Conservation (phyloP, 2,888 invertebrate species). For the Macaria liturata region DNA sequence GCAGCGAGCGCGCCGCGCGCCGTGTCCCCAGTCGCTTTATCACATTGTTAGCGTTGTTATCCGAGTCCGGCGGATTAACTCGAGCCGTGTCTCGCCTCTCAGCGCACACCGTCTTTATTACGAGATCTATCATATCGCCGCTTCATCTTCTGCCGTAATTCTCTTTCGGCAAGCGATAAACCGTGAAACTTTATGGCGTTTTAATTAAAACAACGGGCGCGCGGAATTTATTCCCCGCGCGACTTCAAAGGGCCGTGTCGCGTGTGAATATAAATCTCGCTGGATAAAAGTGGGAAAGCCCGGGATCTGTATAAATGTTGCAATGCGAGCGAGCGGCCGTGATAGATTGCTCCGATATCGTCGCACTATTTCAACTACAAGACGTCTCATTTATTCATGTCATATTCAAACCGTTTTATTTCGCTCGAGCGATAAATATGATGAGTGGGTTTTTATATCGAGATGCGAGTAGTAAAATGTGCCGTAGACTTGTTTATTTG, state of each 20-base stretch:
- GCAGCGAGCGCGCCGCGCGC: conserved; percentile 76
- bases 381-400: conserved; percentile 71
- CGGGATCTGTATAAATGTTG: conserved; percentile 73
- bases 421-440: conserved; percentile 48
- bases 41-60: conserved; percentile 81
- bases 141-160: conserved; percentile 27
- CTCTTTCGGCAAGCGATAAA: conserved; percentile 42
- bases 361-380: conserved; percentile 69
- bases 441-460: conserved; percentile 50
- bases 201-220: conserved; percentile 74
- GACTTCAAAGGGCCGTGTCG: conserved; percentile 79
- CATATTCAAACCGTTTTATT: conserved; percentile 65
- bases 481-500: conserved; percentile 40
- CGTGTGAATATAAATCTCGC: conserved; percentile 73
- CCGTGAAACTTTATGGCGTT: conserved; percentile 63
- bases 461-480: conserved; percentile 10
- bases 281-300: conserved; percentile 66
- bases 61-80: conserved; percentile 76
- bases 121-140: conserved; percentile 37
- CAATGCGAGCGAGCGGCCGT: conserved; percentile 65
- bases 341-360: conserved; percentile 71
- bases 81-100: conserved; percentile 63
- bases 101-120: conserved; percentile 53
- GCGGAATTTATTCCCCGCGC: conserved; percentile 70
- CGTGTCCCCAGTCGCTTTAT: conserved; percentile 76